Evolutionary conservation across 2,888 invertebrate species (phyloP), one percentile per base, ranked within the genome.

Genomic region (Blastobasis lacticolella): DNA sequence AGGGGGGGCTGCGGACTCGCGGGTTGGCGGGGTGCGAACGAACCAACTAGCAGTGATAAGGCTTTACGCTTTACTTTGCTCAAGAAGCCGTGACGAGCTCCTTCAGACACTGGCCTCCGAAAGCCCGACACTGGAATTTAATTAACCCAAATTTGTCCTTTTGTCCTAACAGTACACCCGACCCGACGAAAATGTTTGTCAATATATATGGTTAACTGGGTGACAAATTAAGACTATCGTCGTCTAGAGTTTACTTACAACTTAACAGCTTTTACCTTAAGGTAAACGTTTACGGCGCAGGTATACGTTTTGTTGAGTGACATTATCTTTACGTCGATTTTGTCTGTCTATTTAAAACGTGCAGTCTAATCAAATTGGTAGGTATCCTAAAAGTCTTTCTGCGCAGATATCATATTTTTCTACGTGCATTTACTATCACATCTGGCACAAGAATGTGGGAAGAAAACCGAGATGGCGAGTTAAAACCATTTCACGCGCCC

Each of bases 111-210:
- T 66, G 64, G 63, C 64, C 66, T 66, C 62, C 62, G 62, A 75
- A 78, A 75, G 71, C 73, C 66, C 68, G 71, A 79, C 80, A 81
- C 72, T 74, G 77, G 74, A 82, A 81, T 82, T 79, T 81, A 81
- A 81, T 82, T 80, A 83, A 81, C 81, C 77, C 74, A 76, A 79
- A 78, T 81, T 77, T 73, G 75, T 75, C 78, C 78, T 73, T 77
- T 78, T 78, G 78, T 78, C 65, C 72, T 54, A 57, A 72, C 64
- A 66, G 61, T 7, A 66, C 67, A 64, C 65, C 54, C 61, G 59
- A 64, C 62, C 66, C 64, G 59, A 23, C 8, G 10, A 64, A 69
- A 71, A 67, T 73, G 69, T 73, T 74, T 71, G 67, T 70, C 74
- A 70, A 73, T 74, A 70, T 23, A 23, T 69, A 66, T 69, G 67